Conservation (phyloP, 2,888 invertebrate species). For the Steinernema scapterisci region DNA sequence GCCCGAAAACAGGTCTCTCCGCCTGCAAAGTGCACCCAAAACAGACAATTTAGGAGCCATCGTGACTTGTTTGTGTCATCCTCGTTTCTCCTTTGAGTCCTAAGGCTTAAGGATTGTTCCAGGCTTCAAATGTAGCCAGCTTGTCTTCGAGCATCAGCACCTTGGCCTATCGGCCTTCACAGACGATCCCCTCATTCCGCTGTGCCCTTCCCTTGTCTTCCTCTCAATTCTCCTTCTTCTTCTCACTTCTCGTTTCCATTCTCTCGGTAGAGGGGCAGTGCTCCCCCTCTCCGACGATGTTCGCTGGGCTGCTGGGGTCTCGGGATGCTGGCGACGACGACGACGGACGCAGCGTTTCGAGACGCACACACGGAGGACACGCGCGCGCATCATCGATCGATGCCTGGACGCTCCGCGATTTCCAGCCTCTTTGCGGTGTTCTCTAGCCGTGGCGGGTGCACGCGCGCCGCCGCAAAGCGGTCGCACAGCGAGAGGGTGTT, state of each 20-base stretch:
- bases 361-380: slow-evolving; percentile 4
- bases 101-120: too few relatives aligned
- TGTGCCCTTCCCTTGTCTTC: too few relatives aligned
- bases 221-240: too few relatives aligned
- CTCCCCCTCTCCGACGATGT: neutral
- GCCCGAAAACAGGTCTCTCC: too few relatives aligned
- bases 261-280: slow-evolving; percentile 2
- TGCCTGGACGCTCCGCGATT: slow-evolving; percentile 11
- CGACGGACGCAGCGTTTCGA: neutral
- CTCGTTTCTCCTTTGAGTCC: too few relatives aligned
- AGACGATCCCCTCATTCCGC: too few relatives aligned
- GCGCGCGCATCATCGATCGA: slow-evolving; percentile 23
- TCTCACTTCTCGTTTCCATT: neutral
- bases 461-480: slow-evolving; percentile 24
- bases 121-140: too few relatives aligned
- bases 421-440: neutral
- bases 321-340: neutral
- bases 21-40: too few relatives aligned
- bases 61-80: too few relatives aligned
- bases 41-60: too few relatives aligned
- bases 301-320: neutral
- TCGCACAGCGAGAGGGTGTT: neutral
- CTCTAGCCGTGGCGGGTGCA: neutral
- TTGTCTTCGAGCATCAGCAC: too few relatives aligned
- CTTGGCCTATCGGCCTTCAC: too few relatives aligned